Evolutionary conservation across 1,140 invertebrate species (phyloP).

Genomic region (Leptonema lineaticorne): DNA sequence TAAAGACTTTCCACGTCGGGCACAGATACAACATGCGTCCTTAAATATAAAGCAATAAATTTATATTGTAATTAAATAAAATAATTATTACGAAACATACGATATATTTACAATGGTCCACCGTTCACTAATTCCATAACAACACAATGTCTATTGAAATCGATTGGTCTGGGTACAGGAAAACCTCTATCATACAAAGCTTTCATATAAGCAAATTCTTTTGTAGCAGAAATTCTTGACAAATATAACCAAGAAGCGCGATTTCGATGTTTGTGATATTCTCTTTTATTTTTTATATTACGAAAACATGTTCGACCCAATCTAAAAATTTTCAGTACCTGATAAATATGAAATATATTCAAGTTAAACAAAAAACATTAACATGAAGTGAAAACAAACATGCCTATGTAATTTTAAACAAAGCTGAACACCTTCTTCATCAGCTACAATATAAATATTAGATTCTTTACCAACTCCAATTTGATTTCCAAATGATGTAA

Average conservation of each 20-base stretch:
- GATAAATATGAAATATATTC: background rate
- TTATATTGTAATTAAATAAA: slow-evolving; percentile 28
- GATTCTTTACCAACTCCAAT: slow-evolving; percentile 99
- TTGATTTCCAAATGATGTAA: slow-evolving; percentile 93
- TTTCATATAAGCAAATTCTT: slow-evolving; percentile 99
- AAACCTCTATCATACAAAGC: slow-evolving; percentile 88
- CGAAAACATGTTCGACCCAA: slow-evolving; percentile 94
- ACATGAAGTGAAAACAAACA: slow-evolving; percentile 6
- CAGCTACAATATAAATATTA: slow-evolving; percentile 87
- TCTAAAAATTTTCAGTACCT: no score
- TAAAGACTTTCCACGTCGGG: slow-evolving; percentile 80
- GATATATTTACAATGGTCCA: slow-evolving; percentile 65
- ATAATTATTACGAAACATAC: slow-evolving; percentile 1
- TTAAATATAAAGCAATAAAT: slow-evolving; percentile 47
- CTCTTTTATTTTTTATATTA: slow-evolving; percentile 95
- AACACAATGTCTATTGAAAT: slow-evolving; percentile 95
- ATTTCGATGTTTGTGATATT: slow-evolving; percentile 92
- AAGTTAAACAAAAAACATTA: slow-evolving; percentile 2
- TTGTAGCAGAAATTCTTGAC: slow-evolving; percentile 93
- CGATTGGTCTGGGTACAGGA: slow-evolving; percentile 93
- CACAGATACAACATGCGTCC: slow-evolving; percentile 80
- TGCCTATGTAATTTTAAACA: slow-evolving; percentile 90
- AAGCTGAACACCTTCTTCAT: slow-evolving; percentile 71
- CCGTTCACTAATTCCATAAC: slow-evolving; percentile 92
- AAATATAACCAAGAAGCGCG: slow-evolving; percentile 95